Evolutionary conservation across 1,140 invertebrate genomes (phyloP).

Genomic region (Thalassaphorura encarpata): DNA sequence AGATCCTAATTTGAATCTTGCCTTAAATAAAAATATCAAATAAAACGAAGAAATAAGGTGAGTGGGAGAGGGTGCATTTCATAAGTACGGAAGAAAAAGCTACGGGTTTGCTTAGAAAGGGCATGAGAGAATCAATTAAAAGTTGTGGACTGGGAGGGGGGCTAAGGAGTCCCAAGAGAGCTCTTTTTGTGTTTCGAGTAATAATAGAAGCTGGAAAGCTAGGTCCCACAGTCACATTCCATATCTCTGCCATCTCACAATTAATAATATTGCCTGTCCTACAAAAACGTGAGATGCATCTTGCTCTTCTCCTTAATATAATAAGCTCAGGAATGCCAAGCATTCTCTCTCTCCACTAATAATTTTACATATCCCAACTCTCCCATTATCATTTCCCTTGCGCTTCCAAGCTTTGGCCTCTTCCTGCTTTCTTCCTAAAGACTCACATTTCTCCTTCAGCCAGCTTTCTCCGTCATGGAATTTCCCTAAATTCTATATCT

Average conservation of each 20-base stretch:
- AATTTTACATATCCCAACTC: slow-evolving; percentile 27
- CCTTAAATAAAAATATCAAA: not conserved
- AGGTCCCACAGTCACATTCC: slow-evolving; percentile 12
- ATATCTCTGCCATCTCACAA: slow-evolving; percentile 31
- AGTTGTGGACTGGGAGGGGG: slow-evolving; percentile 18
- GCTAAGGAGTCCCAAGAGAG: slow-evolving; percentile 24
- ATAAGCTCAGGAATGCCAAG: slow-evolving; percentile 25
- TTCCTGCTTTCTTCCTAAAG: not conserved
- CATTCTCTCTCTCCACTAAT: slow-evolving; percentile 20
- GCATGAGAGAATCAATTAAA: slow-evolving; percentile 21
- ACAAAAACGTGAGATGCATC: slow-evolving; percentile 33
- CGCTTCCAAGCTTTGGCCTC: not conserved
- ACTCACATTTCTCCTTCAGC: not conserved
- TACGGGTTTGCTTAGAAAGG: not conserved
- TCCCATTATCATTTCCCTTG: slow-evolving; percentile 5
- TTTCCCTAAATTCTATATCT: too few relatives aligned
- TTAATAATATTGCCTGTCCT: slow-evolving; percentile 31
- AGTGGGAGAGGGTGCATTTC: too few relatives aligned
- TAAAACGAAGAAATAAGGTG: too few relatives aligned
- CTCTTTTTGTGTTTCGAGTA: slow-evolving; percentile 30
- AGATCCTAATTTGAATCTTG: not conserved
- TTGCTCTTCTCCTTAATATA: slow-evolving; percentile 19
- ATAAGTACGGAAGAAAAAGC: not conserved
- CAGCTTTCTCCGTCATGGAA: too few relatives aligned
- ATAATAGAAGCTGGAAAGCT: slow-evolving; percentile 17